phyloP scores from a whole-genome alignment of 2,888 invertebrate species.

The Malachius bipustulatus region DNA sequence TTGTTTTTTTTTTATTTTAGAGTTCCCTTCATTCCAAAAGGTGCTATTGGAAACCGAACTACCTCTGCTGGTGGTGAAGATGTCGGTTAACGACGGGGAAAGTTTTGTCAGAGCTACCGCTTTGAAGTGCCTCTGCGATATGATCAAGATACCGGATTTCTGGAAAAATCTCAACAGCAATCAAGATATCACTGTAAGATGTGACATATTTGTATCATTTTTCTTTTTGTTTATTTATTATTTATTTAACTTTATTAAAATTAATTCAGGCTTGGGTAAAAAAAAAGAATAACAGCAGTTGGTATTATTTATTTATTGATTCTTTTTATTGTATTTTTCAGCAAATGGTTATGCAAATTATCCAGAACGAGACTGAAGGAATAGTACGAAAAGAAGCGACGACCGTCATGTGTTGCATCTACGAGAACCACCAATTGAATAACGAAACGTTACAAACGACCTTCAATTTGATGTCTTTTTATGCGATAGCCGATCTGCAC shows the following conservation, averaged over 20 bases:
- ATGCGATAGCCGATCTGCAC: constrained; percentile 59
- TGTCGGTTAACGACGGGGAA: constrained; percentile 57
- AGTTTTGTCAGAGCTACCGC: constrained; percentile 68
- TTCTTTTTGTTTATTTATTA: too few species aligned
- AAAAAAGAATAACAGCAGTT: too few species aligned
- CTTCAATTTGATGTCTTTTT: constrained; percentile 46
- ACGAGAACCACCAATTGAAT: constrained; percentile 50
- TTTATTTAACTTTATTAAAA: too few species aligned
- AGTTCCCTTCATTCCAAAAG: constrained; percentile 66
- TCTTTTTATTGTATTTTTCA: too few species aligned
- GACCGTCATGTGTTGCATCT: constrained; percentile 51
- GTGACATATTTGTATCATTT: too few species aligned
- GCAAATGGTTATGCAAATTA: constrained; percentile 42
- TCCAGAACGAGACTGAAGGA: constrained; percentile 60
- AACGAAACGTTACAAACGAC: too few species aligned
- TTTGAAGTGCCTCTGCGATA: constrained; percentile 55
- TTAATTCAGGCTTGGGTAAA: too few species aligned
- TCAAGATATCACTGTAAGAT: constrained; percentile 51
- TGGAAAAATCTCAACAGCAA: constrained; percentile 53
- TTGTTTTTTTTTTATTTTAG: constrained; percentile 37
- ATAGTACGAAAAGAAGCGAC: constrained; percentile 66
- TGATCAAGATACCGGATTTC: constrained; percentile 50
- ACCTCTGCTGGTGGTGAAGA: constrained; percentile 49
- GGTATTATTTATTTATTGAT: too few species aligned
- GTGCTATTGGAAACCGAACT: constrained; percentile 54